Base-by-base conservation (phyloP, 2,888 invertebrate species). In the Hipparchia semele region DNA sequence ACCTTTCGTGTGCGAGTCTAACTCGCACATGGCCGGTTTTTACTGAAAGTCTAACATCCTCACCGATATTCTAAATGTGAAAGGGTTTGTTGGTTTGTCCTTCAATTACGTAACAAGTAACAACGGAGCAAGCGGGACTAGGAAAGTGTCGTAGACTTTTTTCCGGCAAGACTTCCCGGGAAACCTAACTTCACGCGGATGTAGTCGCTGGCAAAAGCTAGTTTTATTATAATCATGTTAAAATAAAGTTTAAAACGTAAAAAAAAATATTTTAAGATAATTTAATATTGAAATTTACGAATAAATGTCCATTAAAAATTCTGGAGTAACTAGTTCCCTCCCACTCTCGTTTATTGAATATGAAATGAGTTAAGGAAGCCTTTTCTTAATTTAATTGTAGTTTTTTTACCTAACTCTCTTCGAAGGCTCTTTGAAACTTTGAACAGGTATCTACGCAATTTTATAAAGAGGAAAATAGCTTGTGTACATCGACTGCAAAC, bases 251-350 rank as follows among this genome's bases (percentile, higher is more conserved):
- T 49, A 4, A 67, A 67, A 13, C 45, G 9, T 58, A 46, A 2
- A 56, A 67, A 46, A 56, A 23, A 45, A 13, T 13, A 56, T 10
- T 13, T 5, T 67, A 2, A 58, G 58, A 45, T 2, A 58, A 72
- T 74, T 70, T 70, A 53, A 61, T 70, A 76, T 74, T 76, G 68
- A 76, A 76, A 74, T 72, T 70, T 51, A 33, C 59, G 71, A 56
- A 23, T 67, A 58, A 70, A 72, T 70, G 72, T 53, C 72, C 70
- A 72, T 74, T 76, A 72, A 70, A 74, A 70, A 76, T 76, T 76
- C 70, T 64, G 70, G 68, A 64, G 58, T 45, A 56, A 45, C 39
- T 61, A 61, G 62, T 72, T 66, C 65, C 53, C 68, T 64, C 7
- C 65, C 68, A 68, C 66, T 59, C 70, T 13, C 70, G 67, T 74